Conservation (phyloP, 2,888 invertebrate species). For the Acrocyrtus sp. region DNA sequence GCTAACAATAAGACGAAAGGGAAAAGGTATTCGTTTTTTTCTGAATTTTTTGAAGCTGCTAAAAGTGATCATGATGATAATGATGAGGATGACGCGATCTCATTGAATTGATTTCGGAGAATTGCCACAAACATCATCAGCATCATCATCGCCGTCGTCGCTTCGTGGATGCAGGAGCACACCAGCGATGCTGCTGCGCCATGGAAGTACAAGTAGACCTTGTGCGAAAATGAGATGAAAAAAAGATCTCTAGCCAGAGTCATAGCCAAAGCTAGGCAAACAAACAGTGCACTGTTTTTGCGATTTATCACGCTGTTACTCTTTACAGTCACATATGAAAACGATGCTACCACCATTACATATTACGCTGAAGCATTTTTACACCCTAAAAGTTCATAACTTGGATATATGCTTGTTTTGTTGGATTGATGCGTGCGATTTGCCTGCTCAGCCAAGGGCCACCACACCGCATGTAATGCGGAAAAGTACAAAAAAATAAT, state of each 20-base stretch:
- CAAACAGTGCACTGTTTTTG: background rate
- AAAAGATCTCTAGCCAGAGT: too few species aligned
- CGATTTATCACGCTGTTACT: background rate
- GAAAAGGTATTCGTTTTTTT: slow-evolving; percentile 32
- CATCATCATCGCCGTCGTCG: too few species aligned
- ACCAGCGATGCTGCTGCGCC: background rate
- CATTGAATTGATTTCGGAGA: slow-evolving; percentile 54
- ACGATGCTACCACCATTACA: background rate
- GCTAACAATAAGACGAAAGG: slow-evolving; percentile 3
- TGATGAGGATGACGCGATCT: slow-evolving; percentile 50
- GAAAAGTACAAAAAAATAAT: slow-evolving; percentile 34
- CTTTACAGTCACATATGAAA: background rate
- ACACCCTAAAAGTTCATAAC: background rate
- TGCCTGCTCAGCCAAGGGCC: slow-evolving; percentile 25
- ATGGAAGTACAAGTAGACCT: background rate
- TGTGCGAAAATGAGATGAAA: too few species aligned
- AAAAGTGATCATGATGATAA: background rate
- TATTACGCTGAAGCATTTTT: background rate
- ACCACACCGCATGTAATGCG: slow-evolving; percentile 33
- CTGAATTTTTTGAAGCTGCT: background rate
- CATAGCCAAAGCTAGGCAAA: too few species aligned
- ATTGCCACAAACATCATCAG: slow-evolving; percentile 45
- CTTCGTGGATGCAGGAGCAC: background rate
- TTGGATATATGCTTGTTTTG: too few species aligned
- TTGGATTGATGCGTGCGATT: background rate